These are phyloP conservation scores for Achroia grisella DNA, from an alignment of 1,140 invertebrate genomes.

Conservation along the genomic window DNA sequence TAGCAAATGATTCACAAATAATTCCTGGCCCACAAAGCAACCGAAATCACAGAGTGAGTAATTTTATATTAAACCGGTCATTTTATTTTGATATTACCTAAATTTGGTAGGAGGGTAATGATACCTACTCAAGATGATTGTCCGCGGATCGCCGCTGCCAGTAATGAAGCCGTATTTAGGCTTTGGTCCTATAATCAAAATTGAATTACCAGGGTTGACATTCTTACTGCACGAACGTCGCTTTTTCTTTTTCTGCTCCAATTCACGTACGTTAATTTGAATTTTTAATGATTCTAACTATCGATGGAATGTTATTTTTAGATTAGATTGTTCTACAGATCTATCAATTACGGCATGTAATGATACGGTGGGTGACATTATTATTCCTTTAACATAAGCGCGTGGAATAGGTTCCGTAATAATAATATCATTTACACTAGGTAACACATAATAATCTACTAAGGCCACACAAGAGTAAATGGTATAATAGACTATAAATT, in stretches of 20 bases:
- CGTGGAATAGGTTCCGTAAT: conserved; percentile 2
- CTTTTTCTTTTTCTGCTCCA: conserved; percentile 68
- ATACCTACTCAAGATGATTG: conserved; percentile 66
- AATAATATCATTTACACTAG: conserved; percentile 1
- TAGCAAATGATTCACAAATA: conserved; percentile 6
- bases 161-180: conserved; percentile 68
- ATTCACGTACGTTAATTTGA: conserved; percentile 56
- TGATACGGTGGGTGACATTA: conserved; percentile 8
- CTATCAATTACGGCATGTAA: conserved; percentile 16
- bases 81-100: conserved; percentile 54
- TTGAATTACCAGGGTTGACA: conserved; percentile 70
- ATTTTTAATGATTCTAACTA: conserved; percentile 51
- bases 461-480: too few relatives aligned
- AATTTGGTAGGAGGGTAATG: conserved; percentile 58
- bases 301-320: conserved; percentile 36
- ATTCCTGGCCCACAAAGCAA: conserved; percentile 23
- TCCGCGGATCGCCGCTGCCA: conserved; percentile 56
- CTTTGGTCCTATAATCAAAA: conserved; percentile 72
- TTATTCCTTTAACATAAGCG: conserved; percentile 9
- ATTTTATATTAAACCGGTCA: conserved; percentile 56
- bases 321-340: conserved; percentile 14
- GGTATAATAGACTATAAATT: too few relatives aligned
- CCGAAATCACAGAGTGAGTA: conserved; percentile 46
- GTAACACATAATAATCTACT: too few relatives aligned
- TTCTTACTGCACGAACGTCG: conserved; percentile 49